These are phyloP conservation scores for Sardina pilchardus DNA, from an alignment of 2,113 vertebrate species.

Conservation along the genomic window DNA sequence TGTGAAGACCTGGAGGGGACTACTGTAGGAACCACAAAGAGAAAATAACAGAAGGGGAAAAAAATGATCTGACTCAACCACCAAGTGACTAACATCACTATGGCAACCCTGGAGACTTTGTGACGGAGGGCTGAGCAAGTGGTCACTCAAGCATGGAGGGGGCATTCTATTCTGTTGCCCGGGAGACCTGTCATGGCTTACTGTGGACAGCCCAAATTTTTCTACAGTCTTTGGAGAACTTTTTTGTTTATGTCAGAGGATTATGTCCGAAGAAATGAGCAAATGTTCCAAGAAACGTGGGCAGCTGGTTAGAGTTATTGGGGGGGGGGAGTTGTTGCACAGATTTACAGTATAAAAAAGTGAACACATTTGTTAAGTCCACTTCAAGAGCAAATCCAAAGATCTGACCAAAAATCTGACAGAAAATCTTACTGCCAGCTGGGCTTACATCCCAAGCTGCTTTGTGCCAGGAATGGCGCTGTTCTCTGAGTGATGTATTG, in stretches of 20 bases:
- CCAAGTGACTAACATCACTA: conserved; percentile 20
- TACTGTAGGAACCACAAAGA: neutral
- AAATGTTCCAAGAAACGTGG: neutral
- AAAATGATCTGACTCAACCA: neutral
- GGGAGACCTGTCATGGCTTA: neutral
- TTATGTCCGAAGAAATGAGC: neutral
- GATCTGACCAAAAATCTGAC: neutral
- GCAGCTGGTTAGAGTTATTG: neutral
- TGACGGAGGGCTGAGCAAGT: conserved; percentile 10
- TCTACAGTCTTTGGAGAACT: neutral
- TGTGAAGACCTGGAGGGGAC: neutral
- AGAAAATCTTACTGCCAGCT: neutral
- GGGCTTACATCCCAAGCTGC: neutral
- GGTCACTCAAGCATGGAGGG: conserved; percentile 11
- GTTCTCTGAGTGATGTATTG: neutral
- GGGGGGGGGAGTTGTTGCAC: no score
- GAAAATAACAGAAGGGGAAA: neutral
- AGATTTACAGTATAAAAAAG: neutral
- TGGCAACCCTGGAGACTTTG: neutral
- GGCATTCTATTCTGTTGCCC: neutral
- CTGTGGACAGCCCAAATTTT: neutral
- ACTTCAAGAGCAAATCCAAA: neutral
- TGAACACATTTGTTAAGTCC: neutral
- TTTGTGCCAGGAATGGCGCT: neutral
- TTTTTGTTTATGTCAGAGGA: neutral